These are phyloP conservation scores for Lobophora halterata DNA, from an alignment of 2,888 invertebrate species.

Conservation along the genomic window DNA sequence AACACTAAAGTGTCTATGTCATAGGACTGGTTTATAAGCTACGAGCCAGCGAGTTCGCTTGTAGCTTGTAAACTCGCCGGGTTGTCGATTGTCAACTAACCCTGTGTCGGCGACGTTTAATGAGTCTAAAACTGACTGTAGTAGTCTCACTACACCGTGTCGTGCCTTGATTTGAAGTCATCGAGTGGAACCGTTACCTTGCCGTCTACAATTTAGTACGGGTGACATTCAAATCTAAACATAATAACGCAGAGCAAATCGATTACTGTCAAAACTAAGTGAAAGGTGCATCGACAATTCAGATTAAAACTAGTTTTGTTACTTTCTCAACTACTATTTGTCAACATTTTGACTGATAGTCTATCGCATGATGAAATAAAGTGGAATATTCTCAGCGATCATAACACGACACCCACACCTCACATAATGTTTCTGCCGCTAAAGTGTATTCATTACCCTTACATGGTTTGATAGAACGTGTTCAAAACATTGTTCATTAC, in stretches of 20 bases:
- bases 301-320: constrained; percentile 19
- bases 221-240: constrained; percentile 17
- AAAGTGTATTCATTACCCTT: constrained; percentile 4
- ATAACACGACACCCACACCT: too few relatives aligned
- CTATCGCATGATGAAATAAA: background rate
- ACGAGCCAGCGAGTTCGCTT: too few relatives aligned
- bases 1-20: too few relatives aligned
- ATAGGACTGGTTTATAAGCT: too few relatives aligned
- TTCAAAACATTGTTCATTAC: constrained; percentile 19
- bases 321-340: constrained; percentile 14
- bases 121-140: too few relatives aligned
- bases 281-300: constrained; percentile 16
- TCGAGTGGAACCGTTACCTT: background rate
- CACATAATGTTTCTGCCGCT: background rate
- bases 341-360: constrained; percentile 10
- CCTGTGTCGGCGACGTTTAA: too few relatives aligned
- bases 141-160: too few relatives aligned
- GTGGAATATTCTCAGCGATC: too few relatives aligned
- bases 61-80: too few relatives aligned
- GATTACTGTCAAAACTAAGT: constrained; percentile 17
- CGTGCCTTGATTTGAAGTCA: background rate
- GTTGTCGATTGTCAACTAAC: too few relatives aligned
- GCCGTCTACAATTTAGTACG: constrained; percentile 4
- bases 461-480: constrained; percentile 13
- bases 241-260: constrained; percentile 18